Evolutionary conservation across 1,140 invertebrate species (phyloP), one percentile per base, ranked within the genome.

Genomic region (Nymphalis io): DNA sequence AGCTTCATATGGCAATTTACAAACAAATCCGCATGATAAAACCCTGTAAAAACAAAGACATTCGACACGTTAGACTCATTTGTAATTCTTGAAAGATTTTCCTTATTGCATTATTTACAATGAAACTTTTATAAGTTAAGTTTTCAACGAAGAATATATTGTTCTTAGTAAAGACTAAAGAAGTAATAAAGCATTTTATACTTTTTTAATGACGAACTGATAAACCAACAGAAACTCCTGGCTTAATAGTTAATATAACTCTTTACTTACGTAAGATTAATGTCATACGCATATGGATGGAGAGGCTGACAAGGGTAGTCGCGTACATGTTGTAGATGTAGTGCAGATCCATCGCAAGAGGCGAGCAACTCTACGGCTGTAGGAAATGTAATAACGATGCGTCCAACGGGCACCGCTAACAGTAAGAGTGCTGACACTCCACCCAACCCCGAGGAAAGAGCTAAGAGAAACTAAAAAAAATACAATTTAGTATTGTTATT

Each of bases 321-420:
- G 66, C 93, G 88, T 60, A 90, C 92, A 70, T 94, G 89, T 5
- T 90, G 87, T 15, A 93, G 85, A 20, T 88, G 75, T 33, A 94
- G 70, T 11, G 82, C 75, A 21, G 80, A 77, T 33, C 84, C 86
- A 48, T 84, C 77, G 75, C 94, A 95, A 5, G 88, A 87, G 1
- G 94, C 75, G 21, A 93, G 87, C 66, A 96, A 89, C 51, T 94
- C 92, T n/a, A 94, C 89, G 13, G 90, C 84, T 2, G 93, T 85
- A 8, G 95, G 95, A 75, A 94, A 95, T 10, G 93, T 92, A 8
- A 95, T 84, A 1, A 92, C 95, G 62, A 95, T 92, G 70, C 95
- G 92, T n/a, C 95, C 95, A 2, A 95, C 93, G 2, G 95, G 95
- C 6, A 96, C 95, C 15, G 94, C 85, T 11, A 96, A 90, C 58